Evolutionary conservation across 1,140 invertebrate species (phyloP).

Genomic region (Teleogryllus occipitalis): DNA sequence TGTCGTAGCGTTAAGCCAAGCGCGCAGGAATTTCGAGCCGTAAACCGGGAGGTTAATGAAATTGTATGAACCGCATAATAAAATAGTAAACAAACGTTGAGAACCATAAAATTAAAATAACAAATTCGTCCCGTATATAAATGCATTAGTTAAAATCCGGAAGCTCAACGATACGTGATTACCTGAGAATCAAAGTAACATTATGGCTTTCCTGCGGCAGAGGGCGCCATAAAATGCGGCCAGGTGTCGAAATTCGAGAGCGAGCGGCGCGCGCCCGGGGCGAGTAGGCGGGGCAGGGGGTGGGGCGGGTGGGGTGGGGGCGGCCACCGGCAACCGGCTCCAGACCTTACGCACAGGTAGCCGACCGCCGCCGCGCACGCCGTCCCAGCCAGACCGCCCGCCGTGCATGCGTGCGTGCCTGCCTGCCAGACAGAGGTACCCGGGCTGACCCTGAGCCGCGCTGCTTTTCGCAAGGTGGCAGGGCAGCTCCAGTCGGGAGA

Average conservation of each 20-base stretch:
- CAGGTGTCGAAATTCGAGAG: not conserved
- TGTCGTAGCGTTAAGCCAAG: not conserved
- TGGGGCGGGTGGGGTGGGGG: no score
- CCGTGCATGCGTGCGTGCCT: no score
- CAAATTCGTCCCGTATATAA: not conserved
- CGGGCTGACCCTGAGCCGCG: no score
- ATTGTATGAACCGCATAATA: not conserved
- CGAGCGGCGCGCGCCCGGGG: no score
- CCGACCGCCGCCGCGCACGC: not conserved
- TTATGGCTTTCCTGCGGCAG: not conserved
- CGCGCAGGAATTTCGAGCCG: not conserved
- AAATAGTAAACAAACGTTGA: not conserved
- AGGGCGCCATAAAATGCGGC: not conserved
- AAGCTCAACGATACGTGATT: not conserved
- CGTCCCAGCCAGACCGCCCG: no score
- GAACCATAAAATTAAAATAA: constrained; percentile 6
- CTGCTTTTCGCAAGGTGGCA: no score
- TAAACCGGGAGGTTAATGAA: not conserved
- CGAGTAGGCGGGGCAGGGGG: no score
- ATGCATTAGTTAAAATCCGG: not conserved
- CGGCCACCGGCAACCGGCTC: no score
- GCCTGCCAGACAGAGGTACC: no score
- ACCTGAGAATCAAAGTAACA: not conserved
- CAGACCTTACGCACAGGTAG: not conserved
- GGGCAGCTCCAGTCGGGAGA: no score